These are phyloP conservation scores for Phasianus colchicus DNA, from an alignment of 2,113 vertebrate genomes.

Conservation along the genomic window DNA sequence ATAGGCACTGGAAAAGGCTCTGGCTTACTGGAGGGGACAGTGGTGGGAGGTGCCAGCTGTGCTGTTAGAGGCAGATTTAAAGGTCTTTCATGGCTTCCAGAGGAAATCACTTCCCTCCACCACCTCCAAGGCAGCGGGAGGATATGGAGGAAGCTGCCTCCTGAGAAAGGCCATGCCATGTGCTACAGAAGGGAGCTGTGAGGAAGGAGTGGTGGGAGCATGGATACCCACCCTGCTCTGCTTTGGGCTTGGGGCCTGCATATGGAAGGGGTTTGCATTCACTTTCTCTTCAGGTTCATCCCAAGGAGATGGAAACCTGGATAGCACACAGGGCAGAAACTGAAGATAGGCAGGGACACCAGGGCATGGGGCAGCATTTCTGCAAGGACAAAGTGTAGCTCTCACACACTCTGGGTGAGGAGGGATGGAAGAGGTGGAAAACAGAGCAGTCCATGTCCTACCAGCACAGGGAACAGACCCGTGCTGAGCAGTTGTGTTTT, in stretches of 20 bases:
- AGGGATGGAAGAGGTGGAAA: not conserved
- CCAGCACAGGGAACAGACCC: not conserved
- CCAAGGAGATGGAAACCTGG: not conserved
- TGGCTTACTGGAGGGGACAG: no score
- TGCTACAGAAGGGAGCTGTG: not conserved
- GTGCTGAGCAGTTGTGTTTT: not conserved
- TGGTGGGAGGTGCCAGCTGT: not conserved
- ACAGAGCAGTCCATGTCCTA: not conserved
- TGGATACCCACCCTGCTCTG: not conserved
- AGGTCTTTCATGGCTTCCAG: not conserved
- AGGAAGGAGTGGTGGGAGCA: not conserved
- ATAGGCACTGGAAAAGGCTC: not conserved
- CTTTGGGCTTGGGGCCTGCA: not conserved
- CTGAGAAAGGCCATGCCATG: not conserved
- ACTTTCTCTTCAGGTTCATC: not conserved
- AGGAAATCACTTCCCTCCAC: not conserved
- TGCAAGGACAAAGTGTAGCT: not conserved
- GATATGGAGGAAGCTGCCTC: not conserved
- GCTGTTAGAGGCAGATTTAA: rapidly evolving
- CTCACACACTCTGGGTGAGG: not conserved
- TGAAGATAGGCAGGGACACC: not conserved
- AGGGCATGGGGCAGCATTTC: not conserved
- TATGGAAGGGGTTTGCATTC: not conserved
- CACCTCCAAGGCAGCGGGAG: rapidly evolving
- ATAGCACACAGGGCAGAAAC: not conserved